Percentiles rank a stretch among this genome's conserved stretches.
Conservation (phyloP, 2,113 vertebrate species). For the Psettodes erumei region DNA sequence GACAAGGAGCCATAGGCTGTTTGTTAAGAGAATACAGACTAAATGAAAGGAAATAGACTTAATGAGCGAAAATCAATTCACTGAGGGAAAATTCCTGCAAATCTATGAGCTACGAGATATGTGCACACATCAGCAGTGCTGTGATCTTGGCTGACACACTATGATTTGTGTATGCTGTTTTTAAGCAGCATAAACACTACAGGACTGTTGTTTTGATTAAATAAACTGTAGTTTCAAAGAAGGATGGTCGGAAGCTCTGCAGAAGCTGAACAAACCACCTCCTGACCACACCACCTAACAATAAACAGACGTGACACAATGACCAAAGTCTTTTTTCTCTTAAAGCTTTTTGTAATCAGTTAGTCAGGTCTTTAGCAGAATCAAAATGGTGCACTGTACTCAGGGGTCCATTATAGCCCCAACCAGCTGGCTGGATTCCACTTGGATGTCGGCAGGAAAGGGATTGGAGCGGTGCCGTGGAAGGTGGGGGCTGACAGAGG, state of each 20-base stretch:
- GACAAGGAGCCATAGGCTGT: no score
- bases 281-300: neutral
- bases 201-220: neutral
- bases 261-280: neutral
- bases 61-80: no score
- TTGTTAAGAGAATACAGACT: no score
- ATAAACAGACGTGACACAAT: neutral
- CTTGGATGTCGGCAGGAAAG: slow-evolving; percentile 48
- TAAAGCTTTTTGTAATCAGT: slow-evolving; percentile 7
- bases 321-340: neutral
- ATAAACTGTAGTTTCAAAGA: neutral
- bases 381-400: slow-evolving; percentile 25
- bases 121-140: neutral
- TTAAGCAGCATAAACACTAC: neutral
- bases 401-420: slow-evolving; percentile 30
- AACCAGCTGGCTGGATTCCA: slow-evolving; percentile 54
- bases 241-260: neutral
- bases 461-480: slow-evolving; percentile 8
- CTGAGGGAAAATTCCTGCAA: no score
- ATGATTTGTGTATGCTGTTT: neutral
- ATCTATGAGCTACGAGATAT: no score
- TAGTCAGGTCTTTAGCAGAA: slow-evolving; percentile 16
- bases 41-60: no score
- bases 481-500: slow-evolving; percentile 37
- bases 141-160: slow-evolving; percentile 5